phyloP scores from a whole-genome alignment of 2,888 invertebrate genomes.

The Tinea pellionella region DNA sequence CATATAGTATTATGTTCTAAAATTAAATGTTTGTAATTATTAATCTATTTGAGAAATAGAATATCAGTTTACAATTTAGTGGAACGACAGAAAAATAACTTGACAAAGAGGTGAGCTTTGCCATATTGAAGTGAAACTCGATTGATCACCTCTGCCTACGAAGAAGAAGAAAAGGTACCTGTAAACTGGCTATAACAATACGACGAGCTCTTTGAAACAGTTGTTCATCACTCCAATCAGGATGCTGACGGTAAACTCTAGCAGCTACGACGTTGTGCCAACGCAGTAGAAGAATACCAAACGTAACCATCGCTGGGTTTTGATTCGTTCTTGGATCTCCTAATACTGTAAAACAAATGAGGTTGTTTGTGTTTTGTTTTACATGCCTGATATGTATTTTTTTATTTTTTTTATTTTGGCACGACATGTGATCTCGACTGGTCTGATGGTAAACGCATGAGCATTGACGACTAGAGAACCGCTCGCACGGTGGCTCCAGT shows the following conservation, averaged over 20 bases:
- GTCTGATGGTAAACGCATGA: no score
- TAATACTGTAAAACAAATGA: slow-evolving; percentile 85
- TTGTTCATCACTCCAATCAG: slow-evolving; percentile 93
- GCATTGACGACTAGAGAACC: no score
- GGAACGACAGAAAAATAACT: no score
- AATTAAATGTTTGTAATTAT: slow-evolving; percentile 26
- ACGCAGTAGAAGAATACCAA: slow-evolving; percentile 92
- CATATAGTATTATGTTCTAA: slow-evolving; percentile 94
- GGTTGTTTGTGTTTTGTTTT: no score
- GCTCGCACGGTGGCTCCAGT: no score
- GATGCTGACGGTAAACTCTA: slow-evolving; percentile 80
- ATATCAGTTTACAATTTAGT: no score
- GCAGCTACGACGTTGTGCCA: slow-evolving; percentile 96
- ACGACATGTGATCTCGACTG: no score
- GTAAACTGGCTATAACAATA: slow-evolving; percentile 91
- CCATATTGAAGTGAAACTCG: no score
- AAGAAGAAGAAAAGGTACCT: no score
- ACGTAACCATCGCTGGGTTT: slow-evolving; percentile 93
- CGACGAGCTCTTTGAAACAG: slow-evolving; percentile 91
- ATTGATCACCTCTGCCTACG: no score
- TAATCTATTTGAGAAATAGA: neutral
- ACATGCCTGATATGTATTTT: neutral
- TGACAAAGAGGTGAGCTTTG: no score
- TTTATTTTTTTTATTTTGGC: no score
- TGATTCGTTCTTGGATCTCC: slow-evolving; percentile 98